Percentiles rank a stretch among this genome's conserved stretches.
Conservation (phyloP, 2,888 invertebrate genomes). For the Cephonodes hylas region DNA sequence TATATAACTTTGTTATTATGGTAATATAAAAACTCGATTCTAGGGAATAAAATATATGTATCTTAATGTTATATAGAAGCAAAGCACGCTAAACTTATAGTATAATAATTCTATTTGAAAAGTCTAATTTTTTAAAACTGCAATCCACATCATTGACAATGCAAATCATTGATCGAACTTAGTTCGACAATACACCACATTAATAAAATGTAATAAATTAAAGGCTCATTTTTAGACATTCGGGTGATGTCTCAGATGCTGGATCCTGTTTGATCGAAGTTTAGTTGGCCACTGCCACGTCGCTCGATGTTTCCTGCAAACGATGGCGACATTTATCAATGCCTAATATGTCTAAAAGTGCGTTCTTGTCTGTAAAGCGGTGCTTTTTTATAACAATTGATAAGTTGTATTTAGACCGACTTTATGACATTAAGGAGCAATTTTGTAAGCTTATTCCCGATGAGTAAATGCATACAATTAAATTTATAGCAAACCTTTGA, state of each 20-base stretch:
- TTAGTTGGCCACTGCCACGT: constrained; percentile 62
- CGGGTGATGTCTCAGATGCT: constrained; percentile 37
- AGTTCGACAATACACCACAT: constrained; percentile 71
- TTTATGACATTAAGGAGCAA: no score
- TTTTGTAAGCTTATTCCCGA: no score
- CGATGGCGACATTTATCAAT: constrained; percentile 16
- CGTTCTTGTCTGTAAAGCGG: not conserved
- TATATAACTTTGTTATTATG: constrained; percentile 79
- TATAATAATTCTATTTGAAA: constrained; percentile 71
- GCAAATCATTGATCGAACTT: constrained; percentile 67
- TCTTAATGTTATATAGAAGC: constrained; percentile 79
- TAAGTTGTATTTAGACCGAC: no score
- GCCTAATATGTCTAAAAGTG: not conserved
- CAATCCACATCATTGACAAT: constrained; percentile 64
- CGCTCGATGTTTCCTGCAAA: constrained; percentile 59
- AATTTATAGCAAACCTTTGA: no score
- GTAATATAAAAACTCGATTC: constrained; percentile 73
- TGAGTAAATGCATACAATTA: no score
- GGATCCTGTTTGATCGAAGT: constrained; percentile 18
- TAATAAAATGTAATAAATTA: constrained; percentile 73
- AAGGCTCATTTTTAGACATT: constrained; percentile 63
- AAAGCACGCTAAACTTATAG: constrained; percentile 80
- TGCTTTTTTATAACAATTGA: no score
- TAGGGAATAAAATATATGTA: constrained; percentile 79
- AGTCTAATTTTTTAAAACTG: constrained; percentile 62